phyloP scores from a whole-genome alignment of 2,797 vertebrate genomes.

The Schizopygopsis pylzovi region DNA sequence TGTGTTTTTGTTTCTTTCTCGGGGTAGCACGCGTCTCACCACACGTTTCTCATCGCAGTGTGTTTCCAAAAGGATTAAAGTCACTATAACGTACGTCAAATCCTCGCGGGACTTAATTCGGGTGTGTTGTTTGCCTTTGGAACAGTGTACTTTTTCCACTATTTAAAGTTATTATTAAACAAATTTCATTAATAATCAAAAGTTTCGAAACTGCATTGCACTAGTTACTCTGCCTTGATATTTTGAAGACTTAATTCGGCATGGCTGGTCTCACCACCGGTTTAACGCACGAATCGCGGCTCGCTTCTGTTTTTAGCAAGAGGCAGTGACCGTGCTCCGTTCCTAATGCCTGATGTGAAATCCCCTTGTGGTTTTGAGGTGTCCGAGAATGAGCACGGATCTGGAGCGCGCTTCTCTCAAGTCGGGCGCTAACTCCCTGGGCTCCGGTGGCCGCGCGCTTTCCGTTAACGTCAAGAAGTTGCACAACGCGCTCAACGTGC shows the following conservation, averaged over 20 bases:
- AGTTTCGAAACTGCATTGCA: constrained; percentile 13
- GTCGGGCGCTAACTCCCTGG: constrained; percentile 68
- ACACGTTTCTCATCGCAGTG: not conserved
- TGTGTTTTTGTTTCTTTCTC: not conserved
- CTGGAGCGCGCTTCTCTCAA: constrained; percentile 80
- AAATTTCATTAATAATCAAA: not conserved
- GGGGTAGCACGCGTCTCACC: not conserved
- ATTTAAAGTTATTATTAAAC: not conserved
- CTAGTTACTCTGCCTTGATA: not conserved
- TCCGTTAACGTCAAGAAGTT: constrained; percentile 91
- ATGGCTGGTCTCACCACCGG: constrained; percentile 8
- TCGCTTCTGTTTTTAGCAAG: constrained; percentile 40
- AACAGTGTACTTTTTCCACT: not conserved
- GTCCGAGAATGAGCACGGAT: constrained; percentile 82
- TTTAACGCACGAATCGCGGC: constrained; percentile 46
- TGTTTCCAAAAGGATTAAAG: constrained; percentile 28
- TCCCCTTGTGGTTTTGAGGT: constrained; percentile 47
- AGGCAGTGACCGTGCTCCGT: not conserved
- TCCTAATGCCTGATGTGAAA: constrained; percentile 50
- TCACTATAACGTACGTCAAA: constrained; percentile 17
- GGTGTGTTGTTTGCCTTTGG: constrained; percentile 31
- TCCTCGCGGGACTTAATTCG: constrained; percentile 35
- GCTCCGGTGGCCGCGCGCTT: constrained; percentile 80
- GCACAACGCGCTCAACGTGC: constrained; percentile 87
- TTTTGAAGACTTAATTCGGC: not conserved